These are phyloP conservation scores for Typhlichthys subterraneus DNA, from an alignment of 2,797 vertebrate genomes.

Conservation along the genomic window DNA sequence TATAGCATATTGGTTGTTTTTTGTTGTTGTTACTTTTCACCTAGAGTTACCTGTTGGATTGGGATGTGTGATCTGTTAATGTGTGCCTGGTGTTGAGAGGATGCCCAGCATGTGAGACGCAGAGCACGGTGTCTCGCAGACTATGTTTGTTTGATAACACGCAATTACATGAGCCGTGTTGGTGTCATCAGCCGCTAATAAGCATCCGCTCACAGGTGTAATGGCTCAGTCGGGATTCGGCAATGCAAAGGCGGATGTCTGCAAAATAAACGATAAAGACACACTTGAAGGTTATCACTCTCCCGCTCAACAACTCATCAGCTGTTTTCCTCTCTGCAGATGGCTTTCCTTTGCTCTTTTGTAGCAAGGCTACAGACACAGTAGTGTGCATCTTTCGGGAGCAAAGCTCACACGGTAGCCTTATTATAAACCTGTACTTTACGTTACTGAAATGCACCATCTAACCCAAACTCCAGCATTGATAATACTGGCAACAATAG, in stretches of 20 bases:
- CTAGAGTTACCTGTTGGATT: too few species aligned
- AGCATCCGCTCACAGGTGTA: constrained; percentile 11
- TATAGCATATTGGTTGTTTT: too few species aligned
- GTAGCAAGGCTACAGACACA: constrained; percentile 19
- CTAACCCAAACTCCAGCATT: not conserved
- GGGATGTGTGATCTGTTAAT: too few species aligned
- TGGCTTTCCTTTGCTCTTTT: not conserved
- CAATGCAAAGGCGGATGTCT: constrained; percentile 38
- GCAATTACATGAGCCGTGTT: constrained; percentile 22
- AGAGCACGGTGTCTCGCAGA: not conserved
- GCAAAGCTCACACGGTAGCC: constrained; percentile 22
- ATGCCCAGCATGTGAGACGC: not conserved
- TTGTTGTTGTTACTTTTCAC: not conserved
- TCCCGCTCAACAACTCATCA: constrained; percentile 38
- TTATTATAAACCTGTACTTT: constrained; percentile 33
- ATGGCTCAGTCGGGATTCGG: constrained; percentile 24
- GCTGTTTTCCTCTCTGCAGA: not conserved
- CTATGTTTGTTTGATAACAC: constrained; percentile 20
- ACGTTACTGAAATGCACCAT: constrained; percentile 39
- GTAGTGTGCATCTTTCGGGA: constrained; percentile 27
- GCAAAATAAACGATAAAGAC: constrained; percentile 27
- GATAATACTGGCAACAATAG: constrained; percentile 3
- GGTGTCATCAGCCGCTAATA: constrained; percentile 39
- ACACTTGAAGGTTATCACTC: constrained; percentile 43
- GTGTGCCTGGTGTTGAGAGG: not conserved